Base-by-base conservation (phyloP, 2,888 invertebrate species). In the Dasysyrphus albostriatus region DNA sequence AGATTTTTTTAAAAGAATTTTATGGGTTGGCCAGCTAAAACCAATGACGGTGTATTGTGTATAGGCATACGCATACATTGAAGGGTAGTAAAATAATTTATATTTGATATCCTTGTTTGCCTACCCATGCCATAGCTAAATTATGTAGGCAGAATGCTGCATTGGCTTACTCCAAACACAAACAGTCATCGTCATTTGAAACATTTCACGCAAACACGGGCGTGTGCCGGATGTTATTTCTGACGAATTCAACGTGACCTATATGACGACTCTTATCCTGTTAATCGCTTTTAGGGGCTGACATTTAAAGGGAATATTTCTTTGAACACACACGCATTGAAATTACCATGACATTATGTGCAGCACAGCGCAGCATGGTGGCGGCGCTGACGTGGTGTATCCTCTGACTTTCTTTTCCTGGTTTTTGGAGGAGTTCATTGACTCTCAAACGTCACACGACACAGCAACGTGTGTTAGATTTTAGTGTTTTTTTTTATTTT, bases 191-290 rank as follows among this genome's bases (percentile, higher is more conserved):
- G 65, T 24, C 49, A 67, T 61, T 65, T 59, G 59, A 73, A 59
- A 67, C 76, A 81, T 81, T 70, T 37, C 16, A 73, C 76, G 73
- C 24, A 24, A 85, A 81, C 67, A 81, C 75, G 77, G 81, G 61
- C 84, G 84, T 81, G 81, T 85, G 81, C 81, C 81, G 84, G 84
- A 85, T 85, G 84, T 85, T 85, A 77, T 76, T 77, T 81, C 24
- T 85, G 80, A 76, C 72, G 84, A 85, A 77, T 77, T 85, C 72
- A 73, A 77, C 72, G 73, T 81, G 81, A 85, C 81, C 84, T 85
- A 80, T 76, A 85, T 85, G 84, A 65, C 76, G 76, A 85, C 72
- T 85, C 81, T 85, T 85, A 85, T 85, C 84, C 84, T 85, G 81
- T 76, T 81, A 85, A 85, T 85, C 84, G 81, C 44, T 65, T 16